Percentiles rank a stretch among this genome's conserved stretches.
phyloP scores from a whole-genome alignment of 2,888 invertebrate genomes.

The Drosophila paranaensis region DNA sequence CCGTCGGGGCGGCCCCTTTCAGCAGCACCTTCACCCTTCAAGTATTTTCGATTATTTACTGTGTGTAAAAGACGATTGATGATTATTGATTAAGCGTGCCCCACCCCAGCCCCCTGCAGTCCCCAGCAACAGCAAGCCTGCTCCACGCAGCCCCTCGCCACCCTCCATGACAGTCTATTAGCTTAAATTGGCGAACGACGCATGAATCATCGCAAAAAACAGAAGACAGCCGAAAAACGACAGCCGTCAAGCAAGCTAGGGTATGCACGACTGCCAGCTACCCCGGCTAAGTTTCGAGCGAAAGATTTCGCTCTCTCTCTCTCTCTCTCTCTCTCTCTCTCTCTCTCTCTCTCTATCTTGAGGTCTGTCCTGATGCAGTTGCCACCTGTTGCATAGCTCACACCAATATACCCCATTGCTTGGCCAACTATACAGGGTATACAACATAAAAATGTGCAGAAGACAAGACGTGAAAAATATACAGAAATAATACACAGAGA shows the following conservation, averaged over 20 bases:
- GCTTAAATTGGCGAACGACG: conserved; percentile 55
- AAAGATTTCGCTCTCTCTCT: background rate
- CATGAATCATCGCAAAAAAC: conserved; percentile 63
- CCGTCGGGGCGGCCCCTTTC: background rate
- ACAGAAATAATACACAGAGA: conserved; percentile 34
- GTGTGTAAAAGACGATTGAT: conserved; percentile 75
- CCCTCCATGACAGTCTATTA: conserved; percentile 12
- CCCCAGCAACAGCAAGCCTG: background rate
- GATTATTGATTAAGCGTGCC: conserved; percentile 67
- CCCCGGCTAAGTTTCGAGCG: background rate
- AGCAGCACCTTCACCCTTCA: background rate
- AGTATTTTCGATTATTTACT: conserved; percentile 59
- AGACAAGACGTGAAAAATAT: conserved; percentile 58
- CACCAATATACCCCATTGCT: background rate
- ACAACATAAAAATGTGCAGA: conserved; percentile 29
- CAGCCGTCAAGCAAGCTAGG: background rate
- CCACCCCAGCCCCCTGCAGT: background rate
- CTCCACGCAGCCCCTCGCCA: background rate
- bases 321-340: background rate
- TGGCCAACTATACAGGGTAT: background rate
- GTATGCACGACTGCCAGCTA: conserved; percentile 4
- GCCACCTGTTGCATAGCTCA: too few species aligned
- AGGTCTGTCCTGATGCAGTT: too few species aligned
- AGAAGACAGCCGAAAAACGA: conserved; percentile 4
- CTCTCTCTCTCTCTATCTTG: background rate